Evolutionary conservation across 2,113 vertebrate species (phyloP), one percentile per base, ranked within the genome.

Genomic region (Lampris incognitus): DNA sequence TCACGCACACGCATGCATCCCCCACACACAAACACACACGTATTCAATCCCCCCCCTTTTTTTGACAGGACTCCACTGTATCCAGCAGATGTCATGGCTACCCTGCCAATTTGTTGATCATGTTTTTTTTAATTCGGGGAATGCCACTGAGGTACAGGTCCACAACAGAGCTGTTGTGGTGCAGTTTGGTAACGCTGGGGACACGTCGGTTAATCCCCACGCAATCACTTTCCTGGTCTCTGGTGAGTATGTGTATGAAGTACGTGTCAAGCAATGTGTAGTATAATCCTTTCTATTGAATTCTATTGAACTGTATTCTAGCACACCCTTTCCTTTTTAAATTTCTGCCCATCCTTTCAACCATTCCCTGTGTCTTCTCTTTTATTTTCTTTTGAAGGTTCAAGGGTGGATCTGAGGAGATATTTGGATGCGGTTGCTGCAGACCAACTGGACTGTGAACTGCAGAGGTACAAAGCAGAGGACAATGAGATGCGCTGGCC

Each of bases 401-500:
- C 91, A 3, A 91, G 90, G 6, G 7, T 91, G 72, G 93, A 95
- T 46, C 65, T 94, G 54, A 79, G 86, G 58, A 77, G 46, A 2
- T 86, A 90, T 37, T 0, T 89, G 5, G 69, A 90, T 1, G 84
- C 75, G 5, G 61, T 13, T 36, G 86, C 80, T 0, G 44, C 51
- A 1, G 79, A 93, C 0, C 49, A 79, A 1, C 3, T 95, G 40
- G 76, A 92, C 41, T 96, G 95, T 81, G 88, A 90, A 59, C 67
- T 95, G 55, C 92, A 70, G 6, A 84, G 92, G 40, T 93, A 93
- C 86, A 91, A 79, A 8, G 90, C 92, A 4, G 66, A 66, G 1
- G 86, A 89, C 6, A 89, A 84, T 8, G 83, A 92, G 49, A 72
- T 90, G 50, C 69, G 66, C 52, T 95, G 95, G 95, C 93, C 95